Evolutionary conservation across 2,888 invertebrate species (phyloP), one percentile per base, ranked within the genome.

Genomic region (Conus canariensis): DNA sequence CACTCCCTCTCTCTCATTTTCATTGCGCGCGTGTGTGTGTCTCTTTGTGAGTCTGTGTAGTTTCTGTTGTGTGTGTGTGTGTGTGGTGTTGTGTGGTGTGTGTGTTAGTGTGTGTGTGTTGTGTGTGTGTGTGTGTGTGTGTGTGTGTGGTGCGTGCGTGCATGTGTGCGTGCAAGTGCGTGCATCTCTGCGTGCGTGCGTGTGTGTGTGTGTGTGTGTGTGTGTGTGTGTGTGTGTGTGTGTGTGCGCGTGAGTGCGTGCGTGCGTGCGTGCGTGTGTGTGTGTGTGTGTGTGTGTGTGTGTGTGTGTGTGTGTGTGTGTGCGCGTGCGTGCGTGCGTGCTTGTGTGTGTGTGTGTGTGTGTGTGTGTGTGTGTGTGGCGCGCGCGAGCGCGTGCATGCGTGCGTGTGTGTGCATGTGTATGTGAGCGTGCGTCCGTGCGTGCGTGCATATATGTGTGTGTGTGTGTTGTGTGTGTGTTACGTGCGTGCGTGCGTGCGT

Each of bases 161-260:
- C 25, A 64, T 64, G 64, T 64, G 85, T 64, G 85, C 10, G 64
- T 85, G 64, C 64, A 64, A 14, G 85, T 64, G 60, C 30, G 85
- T 64, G 85, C 14, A 64, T 85, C 64, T 64, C 64, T 58, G 83
- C n/a, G 83, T 83, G 58, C 56, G 83, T 58, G 30, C 30, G 30
- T 30, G 30, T 4, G 45, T 45, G 25, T 80, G 80, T 30, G 74
- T 74, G 74, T 25, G 64, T 64, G 12, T 64, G 16, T 64, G 64
- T 64, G 64, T 16, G 45, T 25, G 30, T 9, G 30, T 80, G 30
- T 30, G 10, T 80, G 25, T 30, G 45, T 80, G 8, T 14, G 8
- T 80, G 30, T 16, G 60, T 16, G 60, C 4, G 60, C 4, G 2
- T 16, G 60, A 10, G 4, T 16, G 60, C 45, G 30, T 10, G 25